Conservation (phyloP, 2,113 vertebrate genomes). For the Phrynosoma blainvillii region DNA sequence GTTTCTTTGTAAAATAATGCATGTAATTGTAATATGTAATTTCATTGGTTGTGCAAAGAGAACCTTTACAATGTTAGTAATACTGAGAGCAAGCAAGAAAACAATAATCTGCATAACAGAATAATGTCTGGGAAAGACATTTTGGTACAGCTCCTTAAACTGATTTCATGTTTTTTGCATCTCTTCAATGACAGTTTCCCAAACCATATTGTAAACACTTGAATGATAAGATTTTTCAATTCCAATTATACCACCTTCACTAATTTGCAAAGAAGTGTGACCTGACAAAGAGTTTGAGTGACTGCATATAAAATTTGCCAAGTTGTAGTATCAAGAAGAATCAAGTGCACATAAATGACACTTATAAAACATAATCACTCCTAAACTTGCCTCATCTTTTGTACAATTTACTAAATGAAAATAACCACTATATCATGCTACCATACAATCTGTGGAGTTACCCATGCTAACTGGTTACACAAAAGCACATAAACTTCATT, state of each 20-base stretch:
- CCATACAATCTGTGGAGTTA: background rate
- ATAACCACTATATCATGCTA: background rate
- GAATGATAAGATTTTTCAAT: background rate
- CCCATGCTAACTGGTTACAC: background rate
- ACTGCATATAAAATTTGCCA: background rate
- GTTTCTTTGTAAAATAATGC: background rate
- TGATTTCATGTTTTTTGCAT: background rate
- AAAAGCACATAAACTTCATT: background rate
- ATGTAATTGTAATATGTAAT: background rate
- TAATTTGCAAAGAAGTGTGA: too few species aligned
- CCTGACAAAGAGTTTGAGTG: background rate
- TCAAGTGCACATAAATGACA: background rate
- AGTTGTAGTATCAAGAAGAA: background rate
- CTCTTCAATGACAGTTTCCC: background rate
- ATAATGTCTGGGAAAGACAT: background rate
- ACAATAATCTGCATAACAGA: background rate
- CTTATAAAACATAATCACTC: background rate
- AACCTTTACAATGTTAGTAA: background rate
- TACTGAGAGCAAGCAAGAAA: background rate
- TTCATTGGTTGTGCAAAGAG: background rate
- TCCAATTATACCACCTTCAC: background rate
- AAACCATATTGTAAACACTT: background rate
- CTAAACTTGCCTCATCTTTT: background rate
- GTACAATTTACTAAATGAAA: background rate
- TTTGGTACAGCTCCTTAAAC: background rate